Conservation (phyloP, 2,113 vertebrate genomes). For the Circaetus cinerascens region DNA sequence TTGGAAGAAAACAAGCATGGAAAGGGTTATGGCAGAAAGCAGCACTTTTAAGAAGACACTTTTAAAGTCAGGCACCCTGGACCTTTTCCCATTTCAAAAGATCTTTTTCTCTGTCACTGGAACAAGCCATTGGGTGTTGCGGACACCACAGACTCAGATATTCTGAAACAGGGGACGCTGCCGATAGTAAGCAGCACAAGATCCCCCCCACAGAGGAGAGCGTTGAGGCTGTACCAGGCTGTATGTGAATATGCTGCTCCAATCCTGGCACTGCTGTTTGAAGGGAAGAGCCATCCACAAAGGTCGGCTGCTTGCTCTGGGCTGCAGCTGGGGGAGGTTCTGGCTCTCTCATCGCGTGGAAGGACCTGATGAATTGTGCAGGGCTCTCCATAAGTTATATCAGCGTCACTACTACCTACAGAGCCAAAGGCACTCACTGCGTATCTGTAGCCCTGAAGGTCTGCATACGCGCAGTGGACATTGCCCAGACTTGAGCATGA, state of each 20-base stretch:
- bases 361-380: neutral
- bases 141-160: neutral
- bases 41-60: neutral
- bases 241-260: neutral
- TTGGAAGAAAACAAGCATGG: neutral
- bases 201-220: neutral
- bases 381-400: neutral
- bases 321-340: neutral
- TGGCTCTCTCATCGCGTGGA: neutral
- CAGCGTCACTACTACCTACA: neutral
- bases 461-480: fast-evolving
- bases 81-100: neutral
- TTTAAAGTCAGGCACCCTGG: neutral
- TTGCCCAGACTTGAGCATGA: neutral
- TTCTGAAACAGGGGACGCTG: neutral
- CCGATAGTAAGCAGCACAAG: neutral
- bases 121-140: neutral
- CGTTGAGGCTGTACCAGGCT: fast-evolving
- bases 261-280: neutral
- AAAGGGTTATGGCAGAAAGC: neutral
- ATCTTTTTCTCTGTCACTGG: neutral
- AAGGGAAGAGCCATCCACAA: neutral
- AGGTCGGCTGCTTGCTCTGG: neutral
- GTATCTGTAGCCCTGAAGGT: neutral
- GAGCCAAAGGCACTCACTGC: neutral